Evolutionary conservation across 2,888 invertebrate species (phyloP), one percentile per base, ranked within the genome.

Genomic region (Pammene fasciana): DNA sequence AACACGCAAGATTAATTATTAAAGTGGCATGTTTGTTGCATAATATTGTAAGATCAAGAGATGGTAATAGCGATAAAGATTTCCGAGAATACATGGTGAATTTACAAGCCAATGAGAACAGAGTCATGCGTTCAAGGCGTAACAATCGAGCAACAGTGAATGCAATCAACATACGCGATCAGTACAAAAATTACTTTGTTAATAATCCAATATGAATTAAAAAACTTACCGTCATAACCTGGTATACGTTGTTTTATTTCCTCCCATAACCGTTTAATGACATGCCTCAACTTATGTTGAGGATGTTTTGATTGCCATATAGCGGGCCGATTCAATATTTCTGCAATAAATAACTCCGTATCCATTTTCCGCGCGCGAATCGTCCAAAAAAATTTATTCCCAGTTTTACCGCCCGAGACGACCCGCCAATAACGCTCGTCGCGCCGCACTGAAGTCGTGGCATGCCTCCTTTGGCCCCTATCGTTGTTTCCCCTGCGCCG

Each of bases 251-350:
- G 4, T 18, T 50, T 8, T 5, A 50, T 50, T 50, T 50, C 50
- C 9, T 18, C 18, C 50, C 50, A 50, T n/a, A 18, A 18, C 9
- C 18, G 18, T 18, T 18, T 18, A n/a, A 50, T 18, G 7, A 18
- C 18, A 18, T 18, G 8, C 18, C 18, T 16, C 18, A 18, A 9
- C 50, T 50, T 50, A 50, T 50, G 50, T 18, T 50, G 18, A 18
- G 50, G 50, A 18, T 50, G 50, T 18, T 50, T 50, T 18, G 50
- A n/a, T 10, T 18, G 18, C 50, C 50, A 50, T 50, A 50, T 50
- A 18, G 50, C 18, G 3, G 18, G 50, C 18, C 50, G 18, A 18
- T 18, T 18, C 18, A 18, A 10, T 10, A 50, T 18, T 18, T 18
- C 18, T 6, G 18, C 1, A 18, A 50, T 50, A 18, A 50, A 50